phyloP scores from a whole-genome alignment of 2,797 vertebrate species.

The Gallinago nigripennis region DNA sequence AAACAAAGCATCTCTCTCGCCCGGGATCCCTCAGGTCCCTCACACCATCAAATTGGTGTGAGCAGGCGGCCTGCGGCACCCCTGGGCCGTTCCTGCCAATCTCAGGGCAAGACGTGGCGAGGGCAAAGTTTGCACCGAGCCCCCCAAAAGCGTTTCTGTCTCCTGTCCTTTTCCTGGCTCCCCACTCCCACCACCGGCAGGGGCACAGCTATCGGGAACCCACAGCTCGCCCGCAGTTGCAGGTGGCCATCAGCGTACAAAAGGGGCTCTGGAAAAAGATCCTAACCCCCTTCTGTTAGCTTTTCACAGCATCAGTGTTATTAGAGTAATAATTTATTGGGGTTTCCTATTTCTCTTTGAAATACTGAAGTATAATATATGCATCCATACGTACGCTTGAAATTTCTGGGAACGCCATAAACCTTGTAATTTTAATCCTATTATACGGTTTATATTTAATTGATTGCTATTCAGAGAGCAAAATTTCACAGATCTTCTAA shows the following conservation, averaged over 20 bases:
- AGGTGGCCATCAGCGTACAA: rapidly evolving
- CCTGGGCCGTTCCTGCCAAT: not conserved
- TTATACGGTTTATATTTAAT: constrained; percentile 7
- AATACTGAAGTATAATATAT: not conserved
- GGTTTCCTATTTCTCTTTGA: not conserved
- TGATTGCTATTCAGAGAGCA: constrained; percentile 67
- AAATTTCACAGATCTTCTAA: constrained; percentile 42
- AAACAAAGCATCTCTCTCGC: not conserved
- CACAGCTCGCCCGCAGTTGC: not conserved
- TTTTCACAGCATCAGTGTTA: not conserved
- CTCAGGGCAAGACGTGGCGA: rapidly evolving
- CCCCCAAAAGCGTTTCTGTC: rapidly evolving
- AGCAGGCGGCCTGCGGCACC: not conserved
- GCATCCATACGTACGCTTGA: not conserved
- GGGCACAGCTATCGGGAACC: not conserved
- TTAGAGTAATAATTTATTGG: not conserved
- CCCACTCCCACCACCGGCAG: not conserved
- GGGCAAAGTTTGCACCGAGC: not conserved
- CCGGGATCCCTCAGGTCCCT: not conserved
- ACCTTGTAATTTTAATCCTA: constrained; percentile 5
- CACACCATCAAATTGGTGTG: not conserved
- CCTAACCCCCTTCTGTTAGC: not conserved
- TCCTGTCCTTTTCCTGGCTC: not conserved
- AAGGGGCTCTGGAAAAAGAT: not conserved
- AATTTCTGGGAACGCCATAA: not conserved